Percentiles rank a stretch among this genome's conserved stretches.
These are phyloP conservation scores for Aepyceros melampus DNA, from an alignment of 2,113 vertebrate species.

Conservation along the genomic window DNA sequence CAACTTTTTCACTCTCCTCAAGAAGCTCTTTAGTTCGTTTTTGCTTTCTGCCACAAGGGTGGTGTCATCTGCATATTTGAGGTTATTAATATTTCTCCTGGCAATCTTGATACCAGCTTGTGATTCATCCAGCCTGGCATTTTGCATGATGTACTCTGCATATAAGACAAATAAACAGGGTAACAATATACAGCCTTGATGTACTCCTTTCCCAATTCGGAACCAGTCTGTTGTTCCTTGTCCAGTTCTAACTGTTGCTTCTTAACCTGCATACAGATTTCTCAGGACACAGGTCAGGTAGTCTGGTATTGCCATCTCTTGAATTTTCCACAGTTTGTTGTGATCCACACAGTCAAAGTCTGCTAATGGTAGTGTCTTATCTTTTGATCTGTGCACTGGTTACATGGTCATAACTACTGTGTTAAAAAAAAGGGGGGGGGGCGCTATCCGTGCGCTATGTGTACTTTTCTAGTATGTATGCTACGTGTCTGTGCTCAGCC, in stretches of 20 bases:
- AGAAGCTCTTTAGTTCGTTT: background rate
- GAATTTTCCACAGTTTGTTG: background rate
- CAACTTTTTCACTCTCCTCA: background rate
- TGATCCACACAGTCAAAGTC: background rate
- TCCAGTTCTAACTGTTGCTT: background rate
- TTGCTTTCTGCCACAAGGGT: background rate
- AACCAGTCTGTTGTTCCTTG: background rate
- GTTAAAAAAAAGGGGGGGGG: background rate
- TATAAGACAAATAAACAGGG: background rate
- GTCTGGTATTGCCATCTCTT: background rate
- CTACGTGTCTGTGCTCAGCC: fast-evolving
- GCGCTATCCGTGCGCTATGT: fast-evolving
- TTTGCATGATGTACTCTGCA: background rate
- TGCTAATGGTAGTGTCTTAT: background rate
- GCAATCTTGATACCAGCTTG: background rate
- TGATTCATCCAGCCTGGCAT: background rate
- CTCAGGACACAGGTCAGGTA: background rate
- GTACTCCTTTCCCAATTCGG: background rate
- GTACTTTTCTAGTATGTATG: background rate
- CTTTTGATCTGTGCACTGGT: background rate
- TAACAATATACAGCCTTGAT: background rate
- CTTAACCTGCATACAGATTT: background rate
- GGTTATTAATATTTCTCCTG: background rate
- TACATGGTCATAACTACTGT: background rate
- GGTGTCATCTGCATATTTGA: background rate